Base-by-base conservation (phyloP, 2,113 vertebrate species). In the Pseudonaja textilis region DNA sequence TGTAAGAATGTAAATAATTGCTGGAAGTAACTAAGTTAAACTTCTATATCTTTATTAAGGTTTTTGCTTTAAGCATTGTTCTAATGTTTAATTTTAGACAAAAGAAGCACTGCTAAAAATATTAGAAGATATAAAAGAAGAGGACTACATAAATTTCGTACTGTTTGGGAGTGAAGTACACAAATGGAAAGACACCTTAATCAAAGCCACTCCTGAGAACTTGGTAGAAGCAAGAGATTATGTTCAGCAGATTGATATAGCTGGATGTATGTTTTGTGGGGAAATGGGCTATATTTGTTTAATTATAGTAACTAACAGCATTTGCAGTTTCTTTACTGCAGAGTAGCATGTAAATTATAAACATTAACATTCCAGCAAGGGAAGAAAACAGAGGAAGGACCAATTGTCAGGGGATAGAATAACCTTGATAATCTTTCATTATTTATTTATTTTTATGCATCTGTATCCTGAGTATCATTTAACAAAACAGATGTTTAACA, bases 101-200 rank as follows among this genome's bases (percentile, higher is more conserved):
- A 98, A 96, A 52, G 95, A 95, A 1, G 99, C 99, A 14, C 96
- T 99, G 91, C 90, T 98, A 52, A 98, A 97, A 96, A 99, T 99
- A 95, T 95, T 99, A 94, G 97, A 96, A n/a, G 99, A 99, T 92
- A 93, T 99, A 34, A 95, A 95, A 85, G 96, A 97, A 85, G 97
- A 98, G 0, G 99, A 99, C 93, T 96, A 96, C 96, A 98, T 99
- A 97, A 99, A 98, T 93, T 97, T 99, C 7, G 95, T 99, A 94
- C 96, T 98, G 57, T 99, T 99, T 95, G 97, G 98, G 85, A 25
- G 50, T n/a, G 0, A 1, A 0, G 91, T 98, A 93, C 94, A 87
- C 50, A 95, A 93, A 5, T 99, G 99, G 99, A 99, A 98, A 94
- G 95, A 97, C 34, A 96, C 95, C 50, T 97, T 99, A 93, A 96